These are phyloP conservation scores for Amblyornis subalaris DNA, from an alignment of 2,113 vertebrate species.

Conservation along the genomic window DNA sequence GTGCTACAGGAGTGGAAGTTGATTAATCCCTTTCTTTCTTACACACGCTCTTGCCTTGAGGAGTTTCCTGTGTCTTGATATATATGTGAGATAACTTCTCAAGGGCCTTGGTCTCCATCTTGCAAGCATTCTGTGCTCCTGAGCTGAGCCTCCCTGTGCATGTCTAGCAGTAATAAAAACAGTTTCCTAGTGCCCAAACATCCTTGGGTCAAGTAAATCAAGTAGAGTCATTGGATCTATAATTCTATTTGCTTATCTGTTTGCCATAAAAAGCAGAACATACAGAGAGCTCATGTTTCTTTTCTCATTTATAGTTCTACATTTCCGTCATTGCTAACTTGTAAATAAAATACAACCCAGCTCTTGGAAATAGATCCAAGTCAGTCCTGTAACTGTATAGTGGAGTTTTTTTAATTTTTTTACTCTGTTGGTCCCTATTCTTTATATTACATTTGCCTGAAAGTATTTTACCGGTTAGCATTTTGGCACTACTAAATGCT, in stretches of 20 bases:
- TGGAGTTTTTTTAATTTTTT: neutral
- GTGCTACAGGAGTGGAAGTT: neutral
- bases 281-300: neutral
- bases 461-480: neutral
- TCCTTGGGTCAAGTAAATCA: neutral
- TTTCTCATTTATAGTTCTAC: neutral
- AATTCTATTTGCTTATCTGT: neutral
- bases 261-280: neutral
- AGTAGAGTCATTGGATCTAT: neutral
- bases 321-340: neutral
- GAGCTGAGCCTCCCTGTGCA: neutral
- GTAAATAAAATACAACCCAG: neutral
- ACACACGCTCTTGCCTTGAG: neutral
- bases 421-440: neutral
- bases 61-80: neutral
- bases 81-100: neutral
- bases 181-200: neutral
- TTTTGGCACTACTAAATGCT: neutral
- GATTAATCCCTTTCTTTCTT: neutral
- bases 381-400: neutral
- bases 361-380: neutral
- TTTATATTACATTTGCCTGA: neutral
- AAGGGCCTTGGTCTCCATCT: neutral
- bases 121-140: neutral
- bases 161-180: neutral